Conservation (phyloP, 1,140 invertebrate species). For the Macrobrachium nipponense region DNA sequence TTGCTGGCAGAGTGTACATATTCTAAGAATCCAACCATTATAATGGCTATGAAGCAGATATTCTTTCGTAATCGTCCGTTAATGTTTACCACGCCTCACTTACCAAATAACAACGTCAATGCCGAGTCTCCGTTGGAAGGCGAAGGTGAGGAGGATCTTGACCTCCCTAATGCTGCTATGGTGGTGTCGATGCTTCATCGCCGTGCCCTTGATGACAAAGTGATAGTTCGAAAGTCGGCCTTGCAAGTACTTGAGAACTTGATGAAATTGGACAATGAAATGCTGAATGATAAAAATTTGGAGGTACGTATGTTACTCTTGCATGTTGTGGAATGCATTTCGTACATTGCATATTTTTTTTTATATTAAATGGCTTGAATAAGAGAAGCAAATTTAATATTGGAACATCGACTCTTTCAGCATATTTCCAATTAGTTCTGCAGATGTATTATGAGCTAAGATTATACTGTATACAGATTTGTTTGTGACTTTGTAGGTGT, state of each 20-base stretch:
- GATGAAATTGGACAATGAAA: slow-evolving; percentile 65
- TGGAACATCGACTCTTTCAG: no score
- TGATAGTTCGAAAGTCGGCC: slow-evolving; percentile 73
- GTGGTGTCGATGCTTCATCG: slow-evolving; percentile 70
- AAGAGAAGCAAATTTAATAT: no score
- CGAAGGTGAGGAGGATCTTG: slow-evolving; percentile 57
- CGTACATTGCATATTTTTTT: no score
- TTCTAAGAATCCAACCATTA: slow-evolving; percentile 67
- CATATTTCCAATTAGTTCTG: no score
- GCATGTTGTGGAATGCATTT: no score
- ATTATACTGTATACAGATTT: neutral
- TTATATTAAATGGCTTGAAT: no score
- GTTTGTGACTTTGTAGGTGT: slow-evolving; percentile 66
- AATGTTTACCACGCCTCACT: slow-evolving; percentile 54
- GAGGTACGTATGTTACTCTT: slow-evolving; percentile 66
- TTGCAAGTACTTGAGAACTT: slow-evolving; percentile 72
- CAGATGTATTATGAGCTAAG: no score
- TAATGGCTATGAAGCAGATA: slow-evolving; percentile 69
- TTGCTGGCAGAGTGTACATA: slow-evolving; percentile 71
- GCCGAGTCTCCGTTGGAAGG: slow-evolving; percentile 63
- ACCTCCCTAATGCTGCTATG: slow-evolving; percentile 67
- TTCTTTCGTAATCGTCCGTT: slow-evolving; percentile 68
- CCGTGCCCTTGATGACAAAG: slow-evolving; percentile 73
- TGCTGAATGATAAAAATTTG: slow-evolving; percentile 67
- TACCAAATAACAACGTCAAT: slow-evolving; percentile 57